A percentile compares a stretch with the other conserved stretches of the same genome.
Conservation (phyloP, 2,797 vertebrate species). For the Lophotriccus pileatus region DNA sequence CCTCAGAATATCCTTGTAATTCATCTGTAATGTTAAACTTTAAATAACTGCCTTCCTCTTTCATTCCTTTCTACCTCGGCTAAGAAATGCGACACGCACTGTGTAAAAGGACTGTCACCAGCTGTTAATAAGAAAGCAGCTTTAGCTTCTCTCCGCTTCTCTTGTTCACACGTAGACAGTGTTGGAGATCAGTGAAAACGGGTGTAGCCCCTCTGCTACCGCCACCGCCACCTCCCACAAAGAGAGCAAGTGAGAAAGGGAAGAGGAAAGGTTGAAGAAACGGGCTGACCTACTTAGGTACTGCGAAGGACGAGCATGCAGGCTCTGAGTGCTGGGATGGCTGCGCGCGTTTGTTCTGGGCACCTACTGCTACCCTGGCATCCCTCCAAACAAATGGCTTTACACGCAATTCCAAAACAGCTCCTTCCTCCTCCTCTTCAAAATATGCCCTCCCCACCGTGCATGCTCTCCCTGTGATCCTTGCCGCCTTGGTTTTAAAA, state of each 20-base stretch:
- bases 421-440: constrained; percentile 72
- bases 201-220: constrained; percentile 69
- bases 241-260: constrained; percentile 69
- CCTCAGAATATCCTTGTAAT: constrained; percentile 63
- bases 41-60: constrained; percentile 55
- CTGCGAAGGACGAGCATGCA: constrained; percentile 68
- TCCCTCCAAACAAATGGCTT: constrained; percentile 69
- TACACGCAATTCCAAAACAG: constrained; percentile 71
- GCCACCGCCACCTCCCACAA: constrained; percentile 66
- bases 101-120: constrained; percentile 66
- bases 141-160: constrained; percentile 46
- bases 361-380: constrained; percentile 71
- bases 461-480: constrained; percentile 64
- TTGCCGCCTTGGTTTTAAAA: constrained; percentile 44
- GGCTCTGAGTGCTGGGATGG: constrained; percentile 57
- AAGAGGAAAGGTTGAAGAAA: constrained; percentile 71
- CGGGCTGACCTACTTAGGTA: constrained; percentile 68
- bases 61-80: constrained; percentile 63
- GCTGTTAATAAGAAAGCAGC: constrained; percentile 78
- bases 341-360: constrained; percentile 64
- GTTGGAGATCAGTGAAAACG: constrained; percentile 70
- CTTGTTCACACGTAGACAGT: constrained; percentile 60
- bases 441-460: constrained; percentile 65
- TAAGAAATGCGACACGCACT: constrained; percentile 67
- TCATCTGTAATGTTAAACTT: constrained; percentile 62